Conservation (phyloP, 2,797 vertebrate species). For the Streptopelia turtur region DNA sequence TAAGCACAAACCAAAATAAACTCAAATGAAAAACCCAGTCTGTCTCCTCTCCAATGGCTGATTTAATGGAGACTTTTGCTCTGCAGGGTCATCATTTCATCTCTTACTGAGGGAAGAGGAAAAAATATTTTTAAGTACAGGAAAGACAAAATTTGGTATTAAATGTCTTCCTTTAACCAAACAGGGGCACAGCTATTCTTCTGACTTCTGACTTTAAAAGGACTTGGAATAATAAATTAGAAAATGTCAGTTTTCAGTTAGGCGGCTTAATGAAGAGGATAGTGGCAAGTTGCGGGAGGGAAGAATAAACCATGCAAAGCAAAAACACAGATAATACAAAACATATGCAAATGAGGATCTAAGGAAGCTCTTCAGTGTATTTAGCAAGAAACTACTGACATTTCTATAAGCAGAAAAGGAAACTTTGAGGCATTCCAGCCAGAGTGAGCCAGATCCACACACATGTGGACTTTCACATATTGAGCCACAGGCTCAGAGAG, state of each 20-base stretch:
- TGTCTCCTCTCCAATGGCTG: not conserved
- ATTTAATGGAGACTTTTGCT: slow-evolving; percentile 14
- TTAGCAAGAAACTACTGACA: not conserved
- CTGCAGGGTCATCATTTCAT: slow-evolving; percentile 41
- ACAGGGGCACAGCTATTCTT: not conserved
- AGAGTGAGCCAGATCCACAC: not conserved
- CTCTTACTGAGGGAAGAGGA: not conserved
- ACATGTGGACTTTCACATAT: not conserved
- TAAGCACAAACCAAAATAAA: slow-evolving; percentile 56
- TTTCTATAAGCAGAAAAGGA: not conserved
- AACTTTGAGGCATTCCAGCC: not conserved
- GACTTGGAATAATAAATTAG: not conserved
- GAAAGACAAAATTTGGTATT: slow-evolving; percentile 4
- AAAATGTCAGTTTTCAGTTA: slow-evolving; percentile 16
- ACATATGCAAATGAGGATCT: slow-evolving; percentile 12
- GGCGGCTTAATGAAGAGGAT: not conserved
- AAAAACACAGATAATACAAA: not conserved
- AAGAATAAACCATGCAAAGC: not conserved
- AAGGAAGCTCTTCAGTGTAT: not conserved
- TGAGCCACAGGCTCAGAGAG: not conserved
- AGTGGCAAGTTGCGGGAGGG: not conserved
- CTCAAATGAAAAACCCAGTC: not conserved
- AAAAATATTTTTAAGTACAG: slow-evolving; percentile 1
- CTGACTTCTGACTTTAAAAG: not conserved
- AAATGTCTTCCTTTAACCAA: slow-evolving; percentile 2